phyloP scores from a whole-genome alignment of 2,113 vertebrate species.

The Hippocampus barbouri region DNA sequence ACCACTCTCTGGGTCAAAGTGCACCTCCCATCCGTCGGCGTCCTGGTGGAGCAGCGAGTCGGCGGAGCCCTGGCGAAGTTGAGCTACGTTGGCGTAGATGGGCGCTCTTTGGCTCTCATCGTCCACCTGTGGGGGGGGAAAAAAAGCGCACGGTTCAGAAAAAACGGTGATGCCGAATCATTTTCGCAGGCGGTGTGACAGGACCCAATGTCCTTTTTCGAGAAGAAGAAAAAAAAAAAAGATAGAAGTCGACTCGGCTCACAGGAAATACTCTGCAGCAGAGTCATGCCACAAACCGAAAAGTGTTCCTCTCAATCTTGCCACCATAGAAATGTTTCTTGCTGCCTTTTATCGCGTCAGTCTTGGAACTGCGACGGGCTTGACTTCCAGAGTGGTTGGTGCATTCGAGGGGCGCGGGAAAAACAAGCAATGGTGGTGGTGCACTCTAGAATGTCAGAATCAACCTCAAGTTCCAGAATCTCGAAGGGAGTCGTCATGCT shows the following conservation, averaged over 20 bases:
- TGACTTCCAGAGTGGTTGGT: no score
- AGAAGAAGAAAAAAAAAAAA: neutral
- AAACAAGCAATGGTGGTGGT: no score
- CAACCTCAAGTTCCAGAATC: no score
- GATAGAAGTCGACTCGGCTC: neutral
- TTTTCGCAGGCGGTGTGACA: no score
- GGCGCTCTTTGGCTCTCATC: slow-evolving; percentile 56
- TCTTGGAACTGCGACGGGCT: no score
- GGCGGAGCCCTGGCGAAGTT: slow-evolving; percentile 58
- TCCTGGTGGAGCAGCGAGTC: slow-evolving; percentile 31
- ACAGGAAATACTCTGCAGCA: slow-evolving; percentile 52
- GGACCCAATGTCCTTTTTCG: neutral
- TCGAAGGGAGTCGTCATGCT: neutral
- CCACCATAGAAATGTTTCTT: neutral
- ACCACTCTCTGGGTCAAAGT: slow-evolving; percentile 80
- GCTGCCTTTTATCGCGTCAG: neutral
- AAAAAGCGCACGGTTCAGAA: no score
- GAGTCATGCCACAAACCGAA: neutral
- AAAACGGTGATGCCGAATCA: no score
- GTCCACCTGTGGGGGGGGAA: slow-evolving; percentile 42
- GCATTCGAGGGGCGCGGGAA: no score
- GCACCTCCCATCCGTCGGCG: slow-evolving; percentile 81
- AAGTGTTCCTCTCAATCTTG: neutral
- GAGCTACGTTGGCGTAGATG: slow-evolving; percentile 84
- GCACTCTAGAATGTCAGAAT: no score